phyloP scores from a whole-genome alignment of 2,888 invertebrate genomes.

The Ichneumon xanthorius region DNA sequence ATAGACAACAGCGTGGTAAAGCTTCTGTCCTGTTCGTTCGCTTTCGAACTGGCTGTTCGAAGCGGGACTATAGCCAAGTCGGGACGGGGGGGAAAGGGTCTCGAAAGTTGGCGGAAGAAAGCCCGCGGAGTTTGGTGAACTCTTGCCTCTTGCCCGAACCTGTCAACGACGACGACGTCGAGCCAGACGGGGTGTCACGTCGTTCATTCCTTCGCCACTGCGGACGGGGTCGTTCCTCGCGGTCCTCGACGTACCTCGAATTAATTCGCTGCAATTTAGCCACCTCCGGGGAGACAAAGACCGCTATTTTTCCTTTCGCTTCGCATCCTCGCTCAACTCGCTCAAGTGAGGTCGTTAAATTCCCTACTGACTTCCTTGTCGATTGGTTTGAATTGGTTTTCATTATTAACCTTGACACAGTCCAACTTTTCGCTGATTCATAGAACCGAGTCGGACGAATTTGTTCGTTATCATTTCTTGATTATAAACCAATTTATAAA shows the following conservation, averaged over 20 bases:
- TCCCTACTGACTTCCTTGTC: background rate
- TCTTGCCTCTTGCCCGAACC: background rate
- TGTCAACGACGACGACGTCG: conserved; percentile 22
- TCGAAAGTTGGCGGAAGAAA: conserved; percentile 39
- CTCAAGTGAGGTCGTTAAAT: background rate
- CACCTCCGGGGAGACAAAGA: conserved; percentile 27
- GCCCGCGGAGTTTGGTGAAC: conserved; percentile 31
- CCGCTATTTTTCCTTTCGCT: conserved; percentile 28
- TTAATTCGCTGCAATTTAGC: conserved; percentile 39
- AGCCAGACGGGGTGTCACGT: conserved; percentile 10
- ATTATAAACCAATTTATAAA: no score
- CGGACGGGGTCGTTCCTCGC: conserved; percentile 6
- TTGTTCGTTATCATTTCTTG: background rate
- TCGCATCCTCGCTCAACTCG: background rate
- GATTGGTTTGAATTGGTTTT: background rate
- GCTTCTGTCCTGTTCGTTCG: conserved; percentile 10
- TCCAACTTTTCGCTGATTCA: background rate
- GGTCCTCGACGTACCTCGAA: conserved; percentile 20
- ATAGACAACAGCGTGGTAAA: conserved; percentile 12
- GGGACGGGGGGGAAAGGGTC: background rate
- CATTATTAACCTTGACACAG: background rate
- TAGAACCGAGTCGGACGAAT: background rate
- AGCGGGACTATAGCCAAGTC: background rate
- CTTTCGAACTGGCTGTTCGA: conserved; percentile 24
- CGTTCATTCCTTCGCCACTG: conserved; percentile 26